Conservation (phyloP, 2,888 invertebrate genomes). For the Orthonychiurus folsomi region DNA sequence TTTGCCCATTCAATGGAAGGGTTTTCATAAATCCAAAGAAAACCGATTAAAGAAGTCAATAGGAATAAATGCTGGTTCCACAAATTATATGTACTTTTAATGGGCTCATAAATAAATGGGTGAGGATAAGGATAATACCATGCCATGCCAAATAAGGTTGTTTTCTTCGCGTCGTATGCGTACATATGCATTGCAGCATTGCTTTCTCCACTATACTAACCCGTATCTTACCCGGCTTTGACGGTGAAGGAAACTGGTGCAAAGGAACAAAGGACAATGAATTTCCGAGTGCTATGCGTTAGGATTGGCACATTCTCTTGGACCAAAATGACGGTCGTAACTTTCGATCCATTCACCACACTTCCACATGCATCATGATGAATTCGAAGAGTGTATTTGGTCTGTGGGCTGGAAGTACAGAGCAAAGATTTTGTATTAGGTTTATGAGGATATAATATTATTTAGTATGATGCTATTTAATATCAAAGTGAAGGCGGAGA, state of each 20-base stretch:
- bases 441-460: no score
- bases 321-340: slow-evolving; percentile 71
- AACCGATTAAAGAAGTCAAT: no score
- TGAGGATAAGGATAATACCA: not conserved
- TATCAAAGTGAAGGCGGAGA: not conserved
- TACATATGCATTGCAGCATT: no score
- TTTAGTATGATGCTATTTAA: not conserved
- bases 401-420: slow-evolving; percentile 51
- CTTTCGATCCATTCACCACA: slow-evolving; percentile 65
- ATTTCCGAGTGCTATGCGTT: slow-evolving; percentile 69
- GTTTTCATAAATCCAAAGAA: no score
- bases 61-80: no score
- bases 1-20: no score
- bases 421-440: no score
- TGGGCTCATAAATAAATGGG: not conserved
- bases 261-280: slow-evolving; percentile 69
- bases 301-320: slow-evolving; percentile 74
- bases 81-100: no score
- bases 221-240: slow-evolving; percentile 59
- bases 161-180: no score
- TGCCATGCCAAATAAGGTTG: not conserved
- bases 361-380: slow-evolving; percentile 64
- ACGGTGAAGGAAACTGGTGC: slow-evolving; percentile 74
- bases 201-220: no score
- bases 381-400: slow-evolving; percentile 64